Conservation (phyloP, 2,888 invertebrate genomes). For the Erebia epiphron region DNA sequence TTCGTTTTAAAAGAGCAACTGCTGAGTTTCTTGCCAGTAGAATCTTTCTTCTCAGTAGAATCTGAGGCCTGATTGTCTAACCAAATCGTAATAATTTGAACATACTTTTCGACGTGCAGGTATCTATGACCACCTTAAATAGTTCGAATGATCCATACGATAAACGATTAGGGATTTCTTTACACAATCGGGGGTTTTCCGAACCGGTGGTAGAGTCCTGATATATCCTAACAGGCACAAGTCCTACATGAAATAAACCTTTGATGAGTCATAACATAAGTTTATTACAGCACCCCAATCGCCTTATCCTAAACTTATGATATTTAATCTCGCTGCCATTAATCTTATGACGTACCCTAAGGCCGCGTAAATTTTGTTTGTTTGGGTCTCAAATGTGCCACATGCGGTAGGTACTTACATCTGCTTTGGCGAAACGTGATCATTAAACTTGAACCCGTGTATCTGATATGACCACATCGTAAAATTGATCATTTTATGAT, state of each 20-base stretch:
- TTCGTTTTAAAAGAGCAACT: too few relatives aligned
- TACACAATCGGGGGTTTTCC: not conserved
- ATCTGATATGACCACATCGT: too few relatives aligned
- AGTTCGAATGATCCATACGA: too few relatives aligned
- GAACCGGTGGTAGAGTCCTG: not conserved
- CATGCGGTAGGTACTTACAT: not conserved
- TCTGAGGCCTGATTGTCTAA: too few relatives aligned
- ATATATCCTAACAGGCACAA: too few relatives aligned
- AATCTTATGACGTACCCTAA: not conserved
- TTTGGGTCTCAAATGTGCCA: not conserved
- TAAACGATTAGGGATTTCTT: too few relatives aligned
- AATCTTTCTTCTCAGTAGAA: not conserved
- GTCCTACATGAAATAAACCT: too few relatives aligned
- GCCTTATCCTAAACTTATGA: constrained; percentile 1
- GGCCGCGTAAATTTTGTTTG: constrained; percentile 7
- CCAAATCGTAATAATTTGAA: too few relatives aligned
- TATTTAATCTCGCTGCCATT: not conserved
- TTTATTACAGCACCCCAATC: constrained; percentile 1
- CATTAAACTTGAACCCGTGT: not conserved
- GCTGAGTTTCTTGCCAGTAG: too few relatives aligned
- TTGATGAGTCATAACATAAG: not conserved
- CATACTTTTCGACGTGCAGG: too few relatives aligned
- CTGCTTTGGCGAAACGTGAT: not conserved
- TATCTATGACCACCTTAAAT: too few relatives aligned
- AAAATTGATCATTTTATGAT: too few relatives aligned